These are phyloP conservation scores for Phortica magna DNA, from an alignment of 2,888 invertebrate genomes.

Conservation along the genomic window DNA sequence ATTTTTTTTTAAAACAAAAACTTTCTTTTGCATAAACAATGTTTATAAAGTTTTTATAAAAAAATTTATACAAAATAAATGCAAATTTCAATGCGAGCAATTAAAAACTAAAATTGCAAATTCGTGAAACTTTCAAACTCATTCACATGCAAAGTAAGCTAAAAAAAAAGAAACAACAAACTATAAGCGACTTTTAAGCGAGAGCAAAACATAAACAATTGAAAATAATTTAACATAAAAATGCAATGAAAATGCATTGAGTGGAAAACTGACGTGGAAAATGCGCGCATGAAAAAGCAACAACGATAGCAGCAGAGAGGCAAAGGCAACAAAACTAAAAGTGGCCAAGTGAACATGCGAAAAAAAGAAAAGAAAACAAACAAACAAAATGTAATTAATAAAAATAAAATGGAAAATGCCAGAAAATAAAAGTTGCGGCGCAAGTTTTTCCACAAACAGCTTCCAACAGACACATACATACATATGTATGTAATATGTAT, in stretches of 20 bases:
- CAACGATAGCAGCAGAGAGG: slow-evolving; percentile 32
- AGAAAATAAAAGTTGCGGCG: slow-evolving; percentile 26
- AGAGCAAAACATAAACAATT: slow-evolving; percentile 41
- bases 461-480: background rate
- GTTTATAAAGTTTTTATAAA: background rate
- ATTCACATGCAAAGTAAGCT: background rate
- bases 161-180: slow-evolving; percentile 25
- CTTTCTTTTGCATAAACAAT: background rate
- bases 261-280: slow-evolving; percentile 24
- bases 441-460: slow-evolving; percentile 17
- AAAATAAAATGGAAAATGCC: slow-evolving; percentile 20
- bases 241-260: slow-evolving; percentile 21
- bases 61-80: background rate
- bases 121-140: background rate
- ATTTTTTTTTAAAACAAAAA: too few relatives aligned
- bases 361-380: slow-evolving; percentile 5
- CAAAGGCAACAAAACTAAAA: slow-evolving; percentile 26
- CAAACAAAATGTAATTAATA: background rate
- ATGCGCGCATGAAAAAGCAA: slow-evolving; percentile 35
- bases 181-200: background rate
- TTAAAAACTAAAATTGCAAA: background rate
- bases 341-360: slow-evolving; percentile 23
- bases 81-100: background rate
- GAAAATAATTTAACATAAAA: slow-evolving; percentile 48
- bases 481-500: too few relatives aligned